Base-by-base conservation (phyloP, 2,888 invertebrate species). In the Gasteruption jaculator region DNA sequence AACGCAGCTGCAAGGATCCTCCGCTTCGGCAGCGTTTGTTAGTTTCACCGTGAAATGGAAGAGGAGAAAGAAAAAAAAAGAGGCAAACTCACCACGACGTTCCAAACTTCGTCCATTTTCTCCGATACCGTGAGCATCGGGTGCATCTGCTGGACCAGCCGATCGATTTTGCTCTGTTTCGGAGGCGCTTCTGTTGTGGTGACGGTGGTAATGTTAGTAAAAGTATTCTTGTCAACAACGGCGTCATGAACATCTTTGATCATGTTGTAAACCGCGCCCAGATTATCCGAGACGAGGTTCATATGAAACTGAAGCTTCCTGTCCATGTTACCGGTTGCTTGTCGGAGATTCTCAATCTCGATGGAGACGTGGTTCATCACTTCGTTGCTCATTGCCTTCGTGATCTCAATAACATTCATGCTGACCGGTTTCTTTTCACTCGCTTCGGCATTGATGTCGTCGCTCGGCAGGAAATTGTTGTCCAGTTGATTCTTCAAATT, bases 31-130 rank as follows among this genome's bases (percentile, higher is more conserved):
- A n/a, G n/a, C n/a, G n/a, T n/a, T n/a, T n/a, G n/a, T n/a, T n/a
- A n/a, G n/a, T n/a, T n/a, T n/a, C n/a, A n/a, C n/a, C n/a, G n/a
- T n/a, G n/a, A n/a, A n/a, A n/a, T n/a, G n/a, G n/a, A n/a, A n/a
- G n/a, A n/a, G n/a, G n/a, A n/a, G n/a, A n/a, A n/a, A n/a, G n/a
- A n/a, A n/a, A n/a, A n/a, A n/a, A n/a, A n/a, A n/a, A n/a, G n/a
- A n/a, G n/a, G 4, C 26, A 15, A 20, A 50, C 63, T 64, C 41
- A 67, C 88, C 8, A 91, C 88, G 4, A 90, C 88, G 63, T 88
- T 85, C 90, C 90, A 91, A 3, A 91, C 89, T 71, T 91, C 87
- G 57, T 91, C 90, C 88, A 91, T 90, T 71, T 90, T 90, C 63
- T 89, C 88, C 0, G 89, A 86, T 1, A 90, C 89, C 39, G 83